Evolutionary conservation across 1,140 invertebrate genomes (phyloP).

Genomic region (Polyergus mexicanus): DNA sequence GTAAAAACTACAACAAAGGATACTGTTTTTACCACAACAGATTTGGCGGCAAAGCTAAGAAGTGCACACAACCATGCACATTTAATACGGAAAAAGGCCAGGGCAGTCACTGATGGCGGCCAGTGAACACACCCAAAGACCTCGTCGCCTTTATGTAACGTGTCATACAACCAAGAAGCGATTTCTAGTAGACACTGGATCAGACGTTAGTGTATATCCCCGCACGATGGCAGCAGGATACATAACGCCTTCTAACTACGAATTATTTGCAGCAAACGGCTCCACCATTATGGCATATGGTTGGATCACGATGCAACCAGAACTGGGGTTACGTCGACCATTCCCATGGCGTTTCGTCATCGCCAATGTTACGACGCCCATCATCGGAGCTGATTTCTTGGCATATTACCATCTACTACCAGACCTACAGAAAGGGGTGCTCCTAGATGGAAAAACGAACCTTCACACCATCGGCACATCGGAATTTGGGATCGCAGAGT

Average conservation of each 20-base stretch:
- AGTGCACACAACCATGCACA: too few species aligned
- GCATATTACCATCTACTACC: not conserved
- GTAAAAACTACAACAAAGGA: too few species aligned
- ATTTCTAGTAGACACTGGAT: not conserved
- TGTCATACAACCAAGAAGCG: too few species aligned
- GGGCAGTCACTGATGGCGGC: not conserved
- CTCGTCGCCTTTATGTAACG: not conserved
- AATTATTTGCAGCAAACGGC: not conserved
- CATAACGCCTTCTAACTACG: not conserved
- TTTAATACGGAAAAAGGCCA: too few species aligned
- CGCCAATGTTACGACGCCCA: not conserved
- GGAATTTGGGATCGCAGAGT: not conserved
- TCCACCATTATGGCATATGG: not conserved
- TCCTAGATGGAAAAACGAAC: not conserved
- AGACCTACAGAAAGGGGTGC: too few species aligned
- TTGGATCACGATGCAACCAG: not conserved
- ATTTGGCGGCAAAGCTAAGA: too few species aligned
- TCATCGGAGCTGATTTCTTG: conserved; percentile 2
- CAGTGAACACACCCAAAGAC: not conserved
- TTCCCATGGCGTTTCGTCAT: not conserved
- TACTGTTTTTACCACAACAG: too few species aligned
- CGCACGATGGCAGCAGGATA: not conserved
- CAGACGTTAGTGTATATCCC: not conserved
- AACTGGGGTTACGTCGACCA: not conserved
- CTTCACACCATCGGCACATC: rapidly evolving